Conservation (phyloP, 2,888 invertebrate species). For the Doris montereyensis region DNA sequence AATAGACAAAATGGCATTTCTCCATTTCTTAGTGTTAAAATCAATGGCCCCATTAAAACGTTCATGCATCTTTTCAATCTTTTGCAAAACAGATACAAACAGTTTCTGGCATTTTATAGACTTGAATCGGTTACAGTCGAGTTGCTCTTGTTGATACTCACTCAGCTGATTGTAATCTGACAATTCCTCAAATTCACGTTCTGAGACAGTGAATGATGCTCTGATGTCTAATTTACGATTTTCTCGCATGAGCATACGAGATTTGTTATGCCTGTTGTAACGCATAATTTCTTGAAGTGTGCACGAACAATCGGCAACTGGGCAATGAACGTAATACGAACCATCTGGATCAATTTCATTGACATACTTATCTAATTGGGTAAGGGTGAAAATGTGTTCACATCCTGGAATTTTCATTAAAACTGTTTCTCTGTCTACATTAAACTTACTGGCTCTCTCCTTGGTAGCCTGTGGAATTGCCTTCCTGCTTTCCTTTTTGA, state of each 20-base stretch:
- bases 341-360: conserved; percentile 11
- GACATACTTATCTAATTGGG: conserved; percentile 30
- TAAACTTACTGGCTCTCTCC: conserved; percentile 32
- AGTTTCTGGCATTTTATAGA: conserved; percentile 26
- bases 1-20: background rate
- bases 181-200: background rate
- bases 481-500: background rate
- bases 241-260: conserved; percentile 21
- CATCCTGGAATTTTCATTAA: conserved; percentile 41
- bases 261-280: conserved; percentile 26
- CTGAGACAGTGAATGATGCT: background rate
- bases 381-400: conserved; percentile 31
- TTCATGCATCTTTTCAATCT: conserved; percentile 25
- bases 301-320: conserved; percentile 1
- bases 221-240: conserved; percentile 10
- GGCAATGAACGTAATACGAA: conserved; percentile 31
- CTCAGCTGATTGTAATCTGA: conserved; percentile 31
- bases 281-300: conserved; percentile 28
- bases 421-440: background rate
- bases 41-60: conserved; percentile 8
- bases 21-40: conserved; percentile 26
- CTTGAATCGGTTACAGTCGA: conserved; percentile 27
- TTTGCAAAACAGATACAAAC: conserved; percentile 21
- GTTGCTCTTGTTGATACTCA: conserved; percentile 1
- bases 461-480: conserved; percentile 12